Base-by-base conservation (phyloP, 2,113 vertebrate genomes). In the Bolborhynchus lineola region DNA sequence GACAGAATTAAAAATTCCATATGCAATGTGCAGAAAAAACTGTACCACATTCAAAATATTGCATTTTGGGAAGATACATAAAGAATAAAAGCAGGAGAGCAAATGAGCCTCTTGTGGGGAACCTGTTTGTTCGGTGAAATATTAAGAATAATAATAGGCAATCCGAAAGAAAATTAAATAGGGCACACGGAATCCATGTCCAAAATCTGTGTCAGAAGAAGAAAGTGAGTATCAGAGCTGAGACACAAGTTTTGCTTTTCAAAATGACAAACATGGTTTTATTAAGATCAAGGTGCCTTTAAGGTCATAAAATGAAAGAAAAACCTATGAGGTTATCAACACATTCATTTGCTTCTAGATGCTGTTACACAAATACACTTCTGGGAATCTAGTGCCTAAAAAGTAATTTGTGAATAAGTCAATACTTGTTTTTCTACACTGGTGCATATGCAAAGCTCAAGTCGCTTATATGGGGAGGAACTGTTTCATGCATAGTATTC, bases 401-500 rank as follows among this genome's bases (percentile, higher is more conserved):
- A 92, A 86, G 68, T 35, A 76, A 75, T 57, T 49, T 57, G 70
- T 96, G 95, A 90, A 71, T 94, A 88, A 93, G 72, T 86, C 90
- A 96, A 50, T 52, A 60, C 87, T 78, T 92, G 47, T 90, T 88
- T 96, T 92, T 88, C 88, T 92, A 11, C 47, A 41, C 17, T 47
- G 74, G 46, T 71, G 21, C 55, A 90, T 20, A 60, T 28, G 75
- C 83, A 96, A 67, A 81, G 79, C 90, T 71, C 0, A 13, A 74
- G 83, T 68, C 95, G 92, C 67, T 94, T 81, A 23, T 26, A n/a
- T 88, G 68, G 60, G 82, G 85, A 95, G 90, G 84, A 91, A 92
- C 87, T 39, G 76, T 53, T 82, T 78, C 93, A 86, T 90, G 88
- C 90, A 90, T 23, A 92, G 72, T n/a, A 75, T 28, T 80, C 93